Percentiles rank a stretch among this genome's conserved stretches.
phyloP scores from a whole-genome alignment of 2,113 vertebrate genomes.

The Alethe diademata region DNA sequence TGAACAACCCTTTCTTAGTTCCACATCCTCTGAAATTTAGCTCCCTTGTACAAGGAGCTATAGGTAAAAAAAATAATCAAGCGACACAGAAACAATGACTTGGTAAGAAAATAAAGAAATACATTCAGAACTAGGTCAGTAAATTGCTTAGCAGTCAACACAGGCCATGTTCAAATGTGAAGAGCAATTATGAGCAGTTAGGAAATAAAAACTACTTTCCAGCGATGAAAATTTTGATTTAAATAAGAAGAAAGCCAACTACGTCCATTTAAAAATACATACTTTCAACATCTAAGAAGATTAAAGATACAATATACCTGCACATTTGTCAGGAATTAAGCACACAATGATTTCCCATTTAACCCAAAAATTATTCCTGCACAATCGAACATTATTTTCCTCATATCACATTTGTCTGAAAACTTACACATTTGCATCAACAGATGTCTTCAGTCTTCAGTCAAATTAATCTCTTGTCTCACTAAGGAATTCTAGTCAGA shows the following conservation, averaged over 20 bases:
- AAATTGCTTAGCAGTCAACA: not conserved
- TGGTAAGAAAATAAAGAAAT: not conserved
- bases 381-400: not conserved
- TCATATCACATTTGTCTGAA: not conserved
- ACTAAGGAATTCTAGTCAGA: not conserved
- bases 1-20: not conserved
- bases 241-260: not conserved
- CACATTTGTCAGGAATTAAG: accelerated
- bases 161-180: not conserved
- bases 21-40: not conserved
- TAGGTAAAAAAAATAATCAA: not conserved
- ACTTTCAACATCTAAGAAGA: not conserved
- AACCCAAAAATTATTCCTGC: not conserved
- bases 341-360: not conserved
- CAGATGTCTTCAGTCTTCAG: not conserved
- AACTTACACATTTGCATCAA: not conserved
- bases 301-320: not conserved
- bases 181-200: not conserved
- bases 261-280: not conserved
- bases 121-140: not conserved
- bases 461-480: not conserved
- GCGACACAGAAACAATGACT: accelerated
- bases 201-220: not conserved
- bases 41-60: not conserved
- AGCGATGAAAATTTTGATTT: not conserved